These are phyloP conservation scores for Pogona vitticeps DNA, from an alignment of 2,113 vertebrate species.

Conservation along the genomic window DNA sequence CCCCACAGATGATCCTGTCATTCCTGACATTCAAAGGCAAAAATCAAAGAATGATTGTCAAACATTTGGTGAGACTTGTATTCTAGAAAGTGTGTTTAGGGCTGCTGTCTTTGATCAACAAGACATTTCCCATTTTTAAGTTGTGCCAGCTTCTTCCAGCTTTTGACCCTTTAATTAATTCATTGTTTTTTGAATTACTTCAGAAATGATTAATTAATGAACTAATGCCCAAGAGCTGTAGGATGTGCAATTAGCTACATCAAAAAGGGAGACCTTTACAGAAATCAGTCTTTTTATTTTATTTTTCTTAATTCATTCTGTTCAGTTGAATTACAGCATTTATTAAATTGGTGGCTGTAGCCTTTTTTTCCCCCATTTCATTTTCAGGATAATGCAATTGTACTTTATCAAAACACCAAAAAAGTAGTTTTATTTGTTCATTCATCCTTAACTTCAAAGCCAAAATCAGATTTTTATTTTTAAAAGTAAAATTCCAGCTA, in stretches of 20 bases:
- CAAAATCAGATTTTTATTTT: not conserved
- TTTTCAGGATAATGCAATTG: not conserved
- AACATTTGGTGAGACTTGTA: not conserved
- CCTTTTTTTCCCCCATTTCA: not conserved
- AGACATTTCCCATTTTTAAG: not conserved
- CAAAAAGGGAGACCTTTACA: not conserved
- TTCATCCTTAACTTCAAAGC: not conserved
- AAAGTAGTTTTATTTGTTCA: not conserved
- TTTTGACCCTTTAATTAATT: constrained; percentile 4
- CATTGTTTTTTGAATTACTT: not conserved
- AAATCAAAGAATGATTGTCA: not conserved
- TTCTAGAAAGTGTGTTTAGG: not conserved
- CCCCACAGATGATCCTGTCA: not conserved
- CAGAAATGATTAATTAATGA: not conserved
- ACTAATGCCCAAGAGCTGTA: not conserved
- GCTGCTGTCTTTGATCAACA: not conserved
- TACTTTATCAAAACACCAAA: not conserved
- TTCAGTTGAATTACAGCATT: not conserved
- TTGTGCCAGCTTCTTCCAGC: not conserved
- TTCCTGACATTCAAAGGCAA: not conserved
- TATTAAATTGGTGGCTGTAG: too few relatives aligned
- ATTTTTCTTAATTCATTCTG: not conserved
- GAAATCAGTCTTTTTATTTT: not conserved
- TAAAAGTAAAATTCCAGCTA: not conserved
- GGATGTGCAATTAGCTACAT: not conserved